Evolutionary conservation across 2,888 invertebrate genomes (phyloP), one percentile per base, ranked within the genome.

Genomic region (Coremacera marginata): DNA sequence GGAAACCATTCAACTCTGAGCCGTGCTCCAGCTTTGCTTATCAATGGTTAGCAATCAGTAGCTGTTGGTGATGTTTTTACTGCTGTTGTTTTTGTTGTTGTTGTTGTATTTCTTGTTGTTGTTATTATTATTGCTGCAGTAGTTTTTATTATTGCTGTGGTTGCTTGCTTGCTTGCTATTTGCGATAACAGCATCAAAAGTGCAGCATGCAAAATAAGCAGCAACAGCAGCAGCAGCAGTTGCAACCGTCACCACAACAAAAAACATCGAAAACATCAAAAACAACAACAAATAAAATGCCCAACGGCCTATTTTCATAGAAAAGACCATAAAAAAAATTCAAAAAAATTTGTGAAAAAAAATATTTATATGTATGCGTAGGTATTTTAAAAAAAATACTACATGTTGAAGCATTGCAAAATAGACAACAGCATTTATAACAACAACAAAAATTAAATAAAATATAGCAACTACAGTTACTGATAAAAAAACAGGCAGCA

Each of bases 1-100:
- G 55, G 74, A 74, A 74, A 74, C 74, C 74, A 55, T 74, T 67
- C 74, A 55, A 72, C 51, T 63, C 73, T 22, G 27, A 49, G 51
- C 62, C 25, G 49, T 68, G 68, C 68, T 51, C 22, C 68, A 16
- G 51, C 49, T 25, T 22, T 22, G 68, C 68, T 68, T 68, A 68
- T 68, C 68, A 68, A 68, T 68, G 68, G 68, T 27, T 25, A 68
- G 68, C 68, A 68, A 68, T 68, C 68, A 68, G 68, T 37, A 22
- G 37, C 37, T 60, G 60, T 22, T 60, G 60, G 25, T 60, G 60
- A 14, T 60, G 60, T 27, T 60, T 8, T 55, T 19, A 19, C 55
- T 55, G 55, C 55, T 55, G 31, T 3, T 19, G 31, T 19, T 22
- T 1, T 22, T 22, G 9, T 25, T 60, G n/a, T 60, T 60, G 57